Evolutionary conservation across 2,888 invertebrate genomes (phyloP).

Genomic region (Muscina levida): DNA sequence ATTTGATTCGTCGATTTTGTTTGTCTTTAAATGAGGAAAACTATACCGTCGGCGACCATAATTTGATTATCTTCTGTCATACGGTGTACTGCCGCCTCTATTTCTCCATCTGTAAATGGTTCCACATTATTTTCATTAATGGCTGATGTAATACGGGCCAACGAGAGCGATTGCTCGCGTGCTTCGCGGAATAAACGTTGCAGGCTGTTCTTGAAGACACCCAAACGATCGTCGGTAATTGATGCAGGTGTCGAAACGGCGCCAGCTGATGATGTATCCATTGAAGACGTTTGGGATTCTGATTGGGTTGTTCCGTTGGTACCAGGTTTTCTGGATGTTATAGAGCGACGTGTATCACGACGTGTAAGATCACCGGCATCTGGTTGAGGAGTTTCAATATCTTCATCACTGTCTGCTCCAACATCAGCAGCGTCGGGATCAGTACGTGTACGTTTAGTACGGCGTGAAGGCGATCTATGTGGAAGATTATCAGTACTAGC

Average conservation of each 20-base stretch:
- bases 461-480: conserved; percentile 72
- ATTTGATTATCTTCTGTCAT: conserved; percentile 96
- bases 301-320: conserved; percentile 43
- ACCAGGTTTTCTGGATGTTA: conserved; percentile 58
- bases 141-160: conserved; percentile 84
- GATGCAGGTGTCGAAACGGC: conserved; percentile 68
- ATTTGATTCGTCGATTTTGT: conserved; percentile 1
- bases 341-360: conserved; percentile 75
- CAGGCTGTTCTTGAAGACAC: conserved; percentile 86
- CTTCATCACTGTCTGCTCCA: conserved; percentile 73
- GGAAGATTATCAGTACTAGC: conserved; percentile 76
- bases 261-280: conserved; percentile 60
- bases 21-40: conserved; percentile 88
- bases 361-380: conserved; percentile 79
- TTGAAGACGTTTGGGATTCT: conserved; percentile 56
- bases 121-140: conserved; percentile 84
- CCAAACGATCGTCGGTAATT: conserved; percentile 81
- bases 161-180: conserved; percentile 87
- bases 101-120: conserved; percentile 85
- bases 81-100: conserved; percentile 87
- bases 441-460: conserved; percentile 74
- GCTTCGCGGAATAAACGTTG: conserved; percentile 89
- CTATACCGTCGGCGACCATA: conserved; percentile 92
- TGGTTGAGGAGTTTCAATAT: conserved; percentile 73
- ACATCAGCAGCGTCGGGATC: conserved; percentile 64